These are phyloP conservation scores for Exephanes ischioxanthus DNA, from an alignment of 2,888 invertebrate species.

Conservation along the genomic window DNA sequence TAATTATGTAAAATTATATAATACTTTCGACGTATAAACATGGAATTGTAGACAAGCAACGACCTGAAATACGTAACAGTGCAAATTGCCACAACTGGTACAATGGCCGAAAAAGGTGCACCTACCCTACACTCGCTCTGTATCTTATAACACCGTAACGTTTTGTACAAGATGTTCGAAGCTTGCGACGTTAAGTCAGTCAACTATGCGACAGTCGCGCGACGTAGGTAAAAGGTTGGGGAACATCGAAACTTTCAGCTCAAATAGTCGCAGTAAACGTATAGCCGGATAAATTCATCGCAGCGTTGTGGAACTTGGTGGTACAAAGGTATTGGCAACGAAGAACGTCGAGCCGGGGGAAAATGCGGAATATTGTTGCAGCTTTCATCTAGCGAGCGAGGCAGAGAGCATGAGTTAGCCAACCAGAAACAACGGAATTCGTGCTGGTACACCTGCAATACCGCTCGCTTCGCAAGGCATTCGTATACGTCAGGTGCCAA, in stretches of 20 bases:
- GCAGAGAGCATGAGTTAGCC: constrained; percentile 1
- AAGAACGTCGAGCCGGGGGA: constrained; percentile 2
- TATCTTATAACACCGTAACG: background rate
- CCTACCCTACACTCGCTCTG: too few species aligned
- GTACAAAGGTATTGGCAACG: background rate
- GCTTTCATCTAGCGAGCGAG: constrained; percentile 3
- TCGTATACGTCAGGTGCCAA: constrained; percentile 8
- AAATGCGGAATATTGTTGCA: constrained; percentile 8
- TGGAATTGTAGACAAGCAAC: background rate
- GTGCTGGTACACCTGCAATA: constrained; percentile 6
- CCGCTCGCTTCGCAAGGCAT: background rate
- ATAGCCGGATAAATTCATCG: constrained; percentile 4
- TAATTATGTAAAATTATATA: background rate
- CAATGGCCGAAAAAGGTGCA: background rate
- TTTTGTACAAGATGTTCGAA: background rate
- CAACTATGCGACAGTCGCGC: background rate
- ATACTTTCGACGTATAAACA: background rate
- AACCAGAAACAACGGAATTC: constrained; percentile 7
- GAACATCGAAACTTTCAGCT: background rate
- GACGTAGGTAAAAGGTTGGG: background rate
- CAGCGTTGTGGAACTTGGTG: background rate
- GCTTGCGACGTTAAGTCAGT: background rate
- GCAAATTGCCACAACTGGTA: background rate
- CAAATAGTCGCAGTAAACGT: background rate
- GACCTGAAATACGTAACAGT: background rate